Conservation (phyloP, 2,888 invertebrate genomes). For the Buathra laborator region DNA sequence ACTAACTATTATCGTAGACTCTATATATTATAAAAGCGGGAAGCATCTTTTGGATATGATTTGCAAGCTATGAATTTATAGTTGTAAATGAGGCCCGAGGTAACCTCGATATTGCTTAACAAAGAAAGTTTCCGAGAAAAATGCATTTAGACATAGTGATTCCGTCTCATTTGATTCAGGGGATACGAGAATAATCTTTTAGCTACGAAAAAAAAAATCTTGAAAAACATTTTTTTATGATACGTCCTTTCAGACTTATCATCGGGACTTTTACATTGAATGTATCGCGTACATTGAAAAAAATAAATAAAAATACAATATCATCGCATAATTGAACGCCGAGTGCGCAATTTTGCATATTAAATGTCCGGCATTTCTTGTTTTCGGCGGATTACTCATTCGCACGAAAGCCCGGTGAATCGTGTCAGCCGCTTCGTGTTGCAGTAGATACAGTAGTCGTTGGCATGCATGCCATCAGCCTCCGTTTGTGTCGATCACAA, state of each 20-base stretch:
- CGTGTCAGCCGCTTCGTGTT: not conserved
- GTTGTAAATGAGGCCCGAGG: not conserved
- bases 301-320: not conserved
- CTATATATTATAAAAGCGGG: constrained; percentile 5
- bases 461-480: constrained; percentile 70
- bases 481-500: constrained; percentile 74
- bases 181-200: not conserved
- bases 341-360: not conserved
- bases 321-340: not conserved
- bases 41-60: not conserved
- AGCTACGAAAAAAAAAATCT: too few relatives aligned
- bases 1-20: constrained; percentile 26
- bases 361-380: not conserved
- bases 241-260: too few relatives aligned
- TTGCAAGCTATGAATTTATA: not conserved
- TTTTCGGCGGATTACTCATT: not conserved
- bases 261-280: not conserved
- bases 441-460: not conserved
- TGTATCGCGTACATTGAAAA: not conserved
- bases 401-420: not conserved
- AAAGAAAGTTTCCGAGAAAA: not conserved
- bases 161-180: not conserved
- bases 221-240: too few relatives aligned
- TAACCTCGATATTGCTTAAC: not conserved
- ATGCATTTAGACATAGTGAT: not conserved